These are phyloP conservation scores for Montipora capricornis DNA, from an alignment of 64 coral and sea anemone genomes.

Conservation along the genomic window DNA sequence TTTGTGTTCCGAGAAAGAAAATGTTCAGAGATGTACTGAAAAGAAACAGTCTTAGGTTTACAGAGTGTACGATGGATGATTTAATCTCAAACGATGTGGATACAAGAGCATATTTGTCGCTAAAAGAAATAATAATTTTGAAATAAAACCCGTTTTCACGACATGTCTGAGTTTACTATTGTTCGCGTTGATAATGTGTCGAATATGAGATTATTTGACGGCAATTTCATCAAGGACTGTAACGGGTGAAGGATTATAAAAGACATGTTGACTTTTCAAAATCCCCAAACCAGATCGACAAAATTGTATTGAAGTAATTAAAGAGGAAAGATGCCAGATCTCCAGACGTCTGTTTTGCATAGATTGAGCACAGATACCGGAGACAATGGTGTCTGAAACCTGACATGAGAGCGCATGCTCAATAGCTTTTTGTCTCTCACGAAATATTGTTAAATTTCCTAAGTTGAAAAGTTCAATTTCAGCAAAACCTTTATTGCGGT, in stretches of 20 bases:
- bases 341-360: not conserved
- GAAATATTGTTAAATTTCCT: too few relatives aligned
- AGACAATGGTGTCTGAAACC: conserved; percentile 17
- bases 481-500: not conserved
- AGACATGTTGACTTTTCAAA: conserved; percentile 43
- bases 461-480: too few relatives aligned
- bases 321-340: not conserved
- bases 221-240: conserved; percentile 56
- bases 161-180: not conserved
- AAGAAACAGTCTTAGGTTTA: not conserved
- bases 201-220: not conserved
- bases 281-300: not conserved
- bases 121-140: conserved; percentile 65
- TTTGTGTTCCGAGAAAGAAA: conserved; percentile 18
- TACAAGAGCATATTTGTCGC: conserved; percentile 66
- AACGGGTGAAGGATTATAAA: conserved; percentile 50
- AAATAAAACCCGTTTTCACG: conserved; percentile 73
- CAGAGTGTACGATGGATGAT: conserved; percentile 36
- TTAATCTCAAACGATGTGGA: conserved; percentile 43
- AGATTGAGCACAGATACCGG: not conserved
- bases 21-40: not conserved
- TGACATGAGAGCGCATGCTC: not conserved
- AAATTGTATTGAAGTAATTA: not conserved
- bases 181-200: not conserved
- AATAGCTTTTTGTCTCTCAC: not conserved